A percentile compares a stretch with the other conserved stretches of the same genome.
Conservation (phyloP, 2,113 vertebrate genomes). For the Entelurus aequoreus region DNA sequence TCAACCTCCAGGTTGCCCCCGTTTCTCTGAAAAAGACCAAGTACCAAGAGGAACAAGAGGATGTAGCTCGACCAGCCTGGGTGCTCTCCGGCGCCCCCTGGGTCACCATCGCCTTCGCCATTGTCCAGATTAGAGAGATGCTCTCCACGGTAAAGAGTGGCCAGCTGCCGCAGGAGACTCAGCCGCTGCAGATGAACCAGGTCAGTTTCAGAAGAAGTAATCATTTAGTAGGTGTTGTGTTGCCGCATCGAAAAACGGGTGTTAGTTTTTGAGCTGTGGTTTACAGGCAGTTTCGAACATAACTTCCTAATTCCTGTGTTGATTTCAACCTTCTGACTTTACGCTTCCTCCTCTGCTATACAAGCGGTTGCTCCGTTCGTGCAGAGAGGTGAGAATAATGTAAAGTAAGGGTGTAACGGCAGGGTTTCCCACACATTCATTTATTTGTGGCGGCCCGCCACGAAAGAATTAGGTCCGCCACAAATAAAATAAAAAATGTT, state of each 20-base stretch:
- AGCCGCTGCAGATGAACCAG: conserved; percentile 81
- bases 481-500: no score
- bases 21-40: conserved; percentile 82
- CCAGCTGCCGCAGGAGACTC: conserved; percentile 66
- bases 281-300: no score
- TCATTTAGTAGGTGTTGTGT: neutral
- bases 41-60: conserved; percentile 95
- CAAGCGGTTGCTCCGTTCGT: neutral
- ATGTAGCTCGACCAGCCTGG: conserved; percentile 88
- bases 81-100: conserved; percentile 87
- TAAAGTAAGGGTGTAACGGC: neutral
- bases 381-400: conserved; percentile 60
- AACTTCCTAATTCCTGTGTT: neutral
- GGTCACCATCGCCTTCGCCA: conserved; percentile 86
- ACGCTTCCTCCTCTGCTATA: conserved; percentile 16
- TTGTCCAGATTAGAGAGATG: conserved; percentile 88
- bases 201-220: neutral
- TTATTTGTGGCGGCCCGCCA: no score
- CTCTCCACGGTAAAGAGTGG: conserved; percentile 68
- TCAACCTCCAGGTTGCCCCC: conserved; percentile 59
- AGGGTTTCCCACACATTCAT: no score
- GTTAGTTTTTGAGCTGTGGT: no score
- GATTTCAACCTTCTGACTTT: conserved; percentile 7
- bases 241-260: neutral
- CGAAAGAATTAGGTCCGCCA: no score